phyloP scores from a whole-genome alignment of 2,888 invertebrate genomes.

The Eremobia ochroleuca region DNA sequence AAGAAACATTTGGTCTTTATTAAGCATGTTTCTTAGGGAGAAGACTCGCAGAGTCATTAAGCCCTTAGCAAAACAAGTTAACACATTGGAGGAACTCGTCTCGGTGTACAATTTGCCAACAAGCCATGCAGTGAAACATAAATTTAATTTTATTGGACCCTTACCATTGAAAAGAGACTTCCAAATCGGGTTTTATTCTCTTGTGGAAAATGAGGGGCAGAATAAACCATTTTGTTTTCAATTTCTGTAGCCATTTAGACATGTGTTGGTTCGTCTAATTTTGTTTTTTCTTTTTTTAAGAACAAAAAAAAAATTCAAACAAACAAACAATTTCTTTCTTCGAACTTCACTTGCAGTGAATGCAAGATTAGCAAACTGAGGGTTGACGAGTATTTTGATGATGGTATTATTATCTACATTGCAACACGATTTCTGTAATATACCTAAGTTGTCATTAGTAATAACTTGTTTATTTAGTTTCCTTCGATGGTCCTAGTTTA shows the following conservation, averaged over 20 bases:
- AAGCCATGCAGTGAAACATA: conserved; percentile 69
- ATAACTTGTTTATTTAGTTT: no score
- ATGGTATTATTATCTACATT: not conserved
- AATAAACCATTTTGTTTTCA: not conserved
- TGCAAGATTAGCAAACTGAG: not conserved
- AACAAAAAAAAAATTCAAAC: not conserved
- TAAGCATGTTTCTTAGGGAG: conserved; percentile 56
- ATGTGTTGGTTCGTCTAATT: not conserved
- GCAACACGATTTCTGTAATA: not conserved
- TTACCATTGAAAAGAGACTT: conserved; percentile 40
- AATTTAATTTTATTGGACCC: conserved; percentile 66
- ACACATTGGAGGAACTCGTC: conserved; percentile 63
- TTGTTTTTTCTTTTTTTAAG: not conserved
- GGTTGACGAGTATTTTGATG: not conserved
- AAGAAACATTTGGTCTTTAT: conserved; percentile 61
- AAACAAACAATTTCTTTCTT: not conserved
- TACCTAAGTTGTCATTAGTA: no score
- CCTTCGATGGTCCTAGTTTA: no score
- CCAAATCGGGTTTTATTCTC: not conserved
- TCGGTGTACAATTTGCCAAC: conserved; percentile 67
- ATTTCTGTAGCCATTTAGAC: no score
- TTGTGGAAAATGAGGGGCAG: not conserved
- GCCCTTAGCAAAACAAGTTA: conserved; percentile 68
- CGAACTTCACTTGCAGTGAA: not conserved
- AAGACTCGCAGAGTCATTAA: conserved; percentile 55